Evolutionary conservation across 2,797 vertebrate genomes (phyloP).

Genomic region (Sarcophilus harrisii): DNA sequence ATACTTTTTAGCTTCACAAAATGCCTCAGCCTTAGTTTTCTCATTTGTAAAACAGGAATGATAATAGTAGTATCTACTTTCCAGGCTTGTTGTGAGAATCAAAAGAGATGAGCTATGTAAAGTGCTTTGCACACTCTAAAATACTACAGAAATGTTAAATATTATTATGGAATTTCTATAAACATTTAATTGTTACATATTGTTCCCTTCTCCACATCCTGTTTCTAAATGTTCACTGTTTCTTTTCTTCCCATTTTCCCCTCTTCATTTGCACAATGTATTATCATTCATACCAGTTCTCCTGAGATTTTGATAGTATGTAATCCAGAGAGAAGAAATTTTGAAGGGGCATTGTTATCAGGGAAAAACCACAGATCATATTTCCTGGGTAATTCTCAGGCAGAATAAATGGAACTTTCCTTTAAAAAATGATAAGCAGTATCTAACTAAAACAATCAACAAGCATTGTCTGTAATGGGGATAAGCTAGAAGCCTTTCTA

Average conservation of each 20-base stretch:
- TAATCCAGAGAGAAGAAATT: neutral
- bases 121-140: conserved; percentile 11
- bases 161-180: neutral
- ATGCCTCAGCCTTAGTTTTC: neutral
- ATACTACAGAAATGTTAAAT: neutral
- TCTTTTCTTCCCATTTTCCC: neutral
- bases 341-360: neutral
- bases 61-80: neutral
- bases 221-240: neutral
- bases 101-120: neutral
- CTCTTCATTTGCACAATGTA: neutral
- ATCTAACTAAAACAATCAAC: neutral
- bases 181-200: neutral
- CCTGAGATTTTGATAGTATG: neutral
- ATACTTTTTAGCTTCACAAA: neutral
- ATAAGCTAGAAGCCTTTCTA: neutral
- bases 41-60: neutral
- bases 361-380: neutral
- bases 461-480: neutral
- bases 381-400: neutral
- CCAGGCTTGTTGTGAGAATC: conserved; percentile 3
- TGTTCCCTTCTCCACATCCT: neutral
- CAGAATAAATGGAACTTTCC: neutral
- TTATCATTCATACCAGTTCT: neutral
- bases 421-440: neutral